phyloP scores from a whole-genome alignment of 2,888 invertebrate genomes.

The Tubiluchus corallicola region DNA sequence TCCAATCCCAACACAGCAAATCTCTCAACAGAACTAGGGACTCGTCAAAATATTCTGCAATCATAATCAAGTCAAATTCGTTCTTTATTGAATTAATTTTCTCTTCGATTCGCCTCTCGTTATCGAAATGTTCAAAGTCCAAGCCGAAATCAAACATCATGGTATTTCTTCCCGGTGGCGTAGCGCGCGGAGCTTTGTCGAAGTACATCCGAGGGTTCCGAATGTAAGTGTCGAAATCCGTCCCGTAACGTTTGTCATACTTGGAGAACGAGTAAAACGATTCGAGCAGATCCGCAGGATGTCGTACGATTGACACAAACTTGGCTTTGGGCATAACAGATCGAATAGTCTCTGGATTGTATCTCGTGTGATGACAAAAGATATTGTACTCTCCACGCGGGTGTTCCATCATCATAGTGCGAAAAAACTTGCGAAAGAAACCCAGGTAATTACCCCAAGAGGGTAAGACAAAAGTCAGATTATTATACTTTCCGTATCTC shows the following conservation, averaged over 20 bases:
- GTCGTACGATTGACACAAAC: slow-evolving; percentile 16
- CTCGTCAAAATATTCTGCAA: neutral
- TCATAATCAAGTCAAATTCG: neutral
- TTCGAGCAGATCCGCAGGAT: slow-evolving; percentile 16
- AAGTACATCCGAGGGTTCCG: slow-evolving; percentile 1
- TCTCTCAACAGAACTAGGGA: neutral
- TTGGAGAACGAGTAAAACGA: slow-evolving; percentile 9
- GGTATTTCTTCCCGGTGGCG: slow-evolving; percentile 2
- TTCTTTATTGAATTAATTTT: neutral
- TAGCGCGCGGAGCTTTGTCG: neutral
- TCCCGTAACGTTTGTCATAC: slow-evolving; percentile 4
- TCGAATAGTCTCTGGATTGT: slow-evolving; percentile 14
- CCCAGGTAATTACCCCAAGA: slow-evolving; percentile 12
- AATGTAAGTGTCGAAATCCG: slow-evolving; percentile 5
- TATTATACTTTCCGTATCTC: slow-evolving; percentile 16
- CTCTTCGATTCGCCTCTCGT: neutral
- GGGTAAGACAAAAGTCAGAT: slow-evolving; percentile 17
- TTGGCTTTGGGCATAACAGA: slow-evolving; percentile 14
- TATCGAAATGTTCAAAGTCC: slow-evolving; percentile 6
- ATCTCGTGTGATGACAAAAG: slow-evolving; percentile 15
- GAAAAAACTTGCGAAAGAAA: slow-evolving; percentile 11
- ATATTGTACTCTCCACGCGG: slow-evolving; percentile 14
- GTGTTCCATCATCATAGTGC: slow-evolving; percentile 5
- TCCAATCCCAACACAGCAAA: neutral
- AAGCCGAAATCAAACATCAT: slow-evolving; percentile 9